Evolutionary conservation across 2,113 vertebrate species (phyloP), one percentile per base, ranked within the genome.

Genomic region (Arvicanthis niloticus): DNA sequence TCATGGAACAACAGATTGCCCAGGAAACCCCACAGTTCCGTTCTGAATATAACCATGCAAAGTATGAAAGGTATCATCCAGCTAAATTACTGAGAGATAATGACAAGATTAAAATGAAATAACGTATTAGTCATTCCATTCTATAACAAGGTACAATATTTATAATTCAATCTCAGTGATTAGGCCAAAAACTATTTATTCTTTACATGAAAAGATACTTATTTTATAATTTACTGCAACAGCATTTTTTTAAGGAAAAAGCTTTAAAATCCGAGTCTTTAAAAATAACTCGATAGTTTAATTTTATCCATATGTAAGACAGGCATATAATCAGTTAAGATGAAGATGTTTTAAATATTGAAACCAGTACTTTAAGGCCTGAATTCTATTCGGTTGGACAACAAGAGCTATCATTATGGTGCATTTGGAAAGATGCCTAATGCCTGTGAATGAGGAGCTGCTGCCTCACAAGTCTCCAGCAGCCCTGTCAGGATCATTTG

Each of bases 151-250:
- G 31, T 21, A 12, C 6, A 96, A 91, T 86, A 77, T 90, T 58
- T 73, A 42, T 40, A 94, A 94, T 60, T 56, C 40, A 92, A 42
- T 77, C 65, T 91, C 40, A 80, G 82, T 70, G 51, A 93, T 60
- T 68, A 81, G 56, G 90, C 8, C 67, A 45, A 89, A 91, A 85
- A 67, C 45, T 90, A 1, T 17, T 88, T 84, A 93, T 26, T 87
- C 40, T 91, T 91, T 84, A 70, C 90, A 58, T 58, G 45, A 93
- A 92, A 96, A 73, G 12, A 81, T 91, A 13, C 2, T 60, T 24
- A 95, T 42, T 96, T 84, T 92, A 26, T 73, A 92, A 84, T 70
- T 94, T 42, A 73, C 24, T 22, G 16, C 96, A 95, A 91, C 10
- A 4, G 29, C 29, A n/a, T 89, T 72, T 62, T 53, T 26, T 91